These are phyloP conservation scores for Pheucticus melanocephalus DNA, from an alignment of 2,113 vertebrate species.

Conservation along the genomic window DNA sequence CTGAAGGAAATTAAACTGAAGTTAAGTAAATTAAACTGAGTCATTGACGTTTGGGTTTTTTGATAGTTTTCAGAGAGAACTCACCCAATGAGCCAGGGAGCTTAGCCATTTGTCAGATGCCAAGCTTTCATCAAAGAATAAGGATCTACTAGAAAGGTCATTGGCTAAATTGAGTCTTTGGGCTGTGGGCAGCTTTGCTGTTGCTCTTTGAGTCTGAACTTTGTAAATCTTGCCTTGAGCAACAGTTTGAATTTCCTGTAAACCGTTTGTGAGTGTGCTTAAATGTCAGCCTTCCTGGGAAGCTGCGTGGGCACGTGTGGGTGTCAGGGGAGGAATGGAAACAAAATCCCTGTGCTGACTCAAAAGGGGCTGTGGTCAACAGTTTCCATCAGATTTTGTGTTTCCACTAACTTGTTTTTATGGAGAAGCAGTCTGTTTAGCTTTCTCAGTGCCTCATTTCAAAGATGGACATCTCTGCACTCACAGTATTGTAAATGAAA, in stretches of 20 bases:
- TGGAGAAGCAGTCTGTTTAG: neutral
- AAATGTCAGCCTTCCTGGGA: neutral
- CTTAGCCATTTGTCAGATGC: neutral
- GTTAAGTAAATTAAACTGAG: neutral
- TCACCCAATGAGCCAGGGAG: neutral
- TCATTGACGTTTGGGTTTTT: fast-evolving
- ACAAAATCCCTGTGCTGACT: neutral
- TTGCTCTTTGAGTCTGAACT: neutral
- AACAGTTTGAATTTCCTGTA: neutral
- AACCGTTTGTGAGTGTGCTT: neutral
- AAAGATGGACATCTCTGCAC: neutral
- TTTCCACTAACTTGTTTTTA: neutral
- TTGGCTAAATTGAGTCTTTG: neutral
- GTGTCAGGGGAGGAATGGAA: neutral
- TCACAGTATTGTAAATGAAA: neutral
- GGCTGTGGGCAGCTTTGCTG: neutral
- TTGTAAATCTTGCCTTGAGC: neutral
- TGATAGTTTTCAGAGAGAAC: neutral
- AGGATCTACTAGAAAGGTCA: neutral
- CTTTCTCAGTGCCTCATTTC: neutral
- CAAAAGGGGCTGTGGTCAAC: neutral
- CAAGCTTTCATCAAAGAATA: neutral
- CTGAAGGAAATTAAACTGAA: neutral
- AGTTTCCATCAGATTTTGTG: neutral
- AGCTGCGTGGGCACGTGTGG: fast-evolving